Evolutionary conservation across 2,797 vertebrate species (phyloP).

Genomic region (Poecile montanus): DNA sequence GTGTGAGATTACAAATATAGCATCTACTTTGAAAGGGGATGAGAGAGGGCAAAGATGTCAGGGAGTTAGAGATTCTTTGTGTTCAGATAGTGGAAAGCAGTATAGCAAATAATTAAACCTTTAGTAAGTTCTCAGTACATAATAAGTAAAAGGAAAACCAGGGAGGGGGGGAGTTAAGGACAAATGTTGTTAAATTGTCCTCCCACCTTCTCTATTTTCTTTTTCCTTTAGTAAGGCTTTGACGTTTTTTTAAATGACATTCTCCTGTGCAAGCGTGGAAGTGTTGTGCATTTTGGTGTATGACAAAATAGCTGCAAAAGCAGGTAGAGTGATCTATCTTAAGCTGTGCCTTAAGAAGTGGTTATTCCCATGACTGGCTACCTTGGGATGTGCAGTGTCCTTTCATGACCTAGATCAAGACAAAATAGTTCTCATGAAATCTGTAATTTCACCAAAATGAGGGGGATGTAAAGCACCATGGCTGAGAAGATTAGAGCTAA

Average conservation of each 20-base stretch:
- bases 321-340: not conserved
- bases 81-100: not conserved
- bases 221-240: not conserved
- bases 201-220: not conserved
- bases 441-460: not conserved
- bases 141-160: not conserved
- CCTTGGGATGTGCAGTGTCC: not conserved
- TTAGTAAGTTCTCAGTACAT: not conserved
- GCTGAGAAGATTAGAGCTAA: not conserved
- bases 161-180: not conserved
- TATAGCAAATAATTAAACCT: not conserved
- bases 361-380: not conserved
- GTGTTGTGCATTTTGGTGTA: not conserved
- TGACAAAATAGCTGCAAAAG: not conserved
- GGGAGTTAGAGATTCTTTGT: not conserved
- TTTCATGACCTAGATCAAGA: not conserved
- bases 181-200: not conserved
- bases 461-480: not conserved
- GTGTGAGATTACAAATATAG: not conserved
- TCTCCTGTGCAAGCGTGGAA: not conserved
- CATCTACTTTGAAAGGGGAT: not conserved
- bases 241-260: not conserved
- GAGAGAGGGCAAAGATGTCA: not conserved
- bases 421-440: not conserved
- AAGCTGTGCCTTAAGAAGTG: not conserved